phyloP scores from a whole-genome alignment of 2,797 vertebrate species.

The Hipposideros larvatus region DNA sequence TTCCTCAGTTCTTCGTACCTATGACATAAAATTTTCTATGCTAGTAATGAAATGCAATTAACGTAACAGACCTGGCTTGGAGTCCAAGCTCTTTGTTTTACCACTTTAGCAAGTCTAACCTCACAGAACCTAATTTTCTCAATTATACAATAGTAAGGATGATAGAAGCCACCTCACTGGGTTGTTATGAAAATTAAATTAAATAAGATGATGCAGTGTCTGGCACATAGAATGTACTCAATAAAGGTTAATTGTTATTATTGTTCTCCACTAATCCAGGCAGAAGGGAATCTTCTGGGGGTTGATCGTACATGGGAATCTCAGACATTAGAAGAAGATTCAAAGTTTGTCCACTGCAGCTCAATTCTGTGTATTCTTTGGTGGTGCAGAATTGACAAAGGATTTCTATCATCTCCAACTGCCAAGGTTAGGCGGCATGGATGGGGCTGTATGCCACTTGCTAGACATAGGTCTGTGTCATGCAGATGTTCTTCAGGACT shows the following conservation, averaged over 20 bases:
- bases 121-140: constrained; percentile 22
- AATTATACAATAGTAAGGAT: not conserved
- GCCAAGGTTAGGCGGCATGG: not conserved
- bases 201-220: constrained; percentile 28
- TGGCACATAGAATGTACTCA: not conserved
- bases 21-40: constrained; percentile 28
- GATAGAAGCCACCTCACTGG: not conserved
- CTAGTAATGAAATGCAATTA: constrained; percentile 26
- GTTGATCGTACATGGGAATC: not conserved
- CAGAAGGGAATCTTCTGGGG: not conserved
- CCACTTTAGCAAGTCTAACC: not conserved
- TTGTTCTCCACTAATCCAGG: not conserved
- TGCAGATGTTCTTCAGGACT: not conserved
- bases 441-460: not conserved
- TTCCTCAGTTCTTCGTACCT: not conserved
- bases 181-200: not conserved
- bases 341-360: not conserved
- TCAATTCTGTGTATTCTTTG: not conserved
- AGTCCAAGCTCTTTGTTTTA: constrained; percentile 18
- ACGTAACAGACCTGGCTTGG: constrained; percentile 9
- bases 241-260: not conserved
- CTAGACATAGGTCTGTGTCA: not conserved
- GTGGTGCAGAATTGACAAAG: not conserved
- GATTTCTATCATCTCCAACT: not conserved
- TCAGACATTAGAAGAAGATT: not conserved